These are phyloP conservation scores for Unio delphinus DNA, from an alignment of 2,888 invertebrate genomes.

Conservation along the genomic window DNA sequence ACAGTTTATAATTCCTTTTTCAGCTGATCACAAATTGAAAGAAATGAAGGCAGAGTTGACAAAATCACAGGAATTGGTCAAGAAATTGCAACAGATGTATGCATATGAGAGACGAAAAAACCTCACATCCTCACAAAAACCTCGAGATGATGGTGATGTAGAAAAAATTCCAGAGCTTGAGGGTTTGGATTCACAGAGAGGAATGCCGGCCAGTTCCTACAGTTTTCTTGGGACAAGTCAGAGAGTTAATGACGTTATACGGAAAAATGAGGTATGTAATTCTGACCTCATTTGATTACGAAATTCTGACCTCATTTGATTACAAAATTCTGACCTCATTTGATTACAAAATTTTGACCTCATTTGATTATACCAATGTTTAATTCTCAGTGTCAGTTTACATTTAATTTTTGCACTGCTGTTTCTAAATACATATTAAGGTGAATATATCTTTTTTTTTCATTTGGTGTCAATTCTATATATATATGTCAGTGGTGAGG, in stretches of 20 bases:
- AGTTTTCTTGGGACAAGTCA: constrained; percentile 39
- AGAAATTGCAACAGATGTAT: constrained; percentile 54
- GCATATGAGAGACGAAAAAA: constrained; percentile 45
- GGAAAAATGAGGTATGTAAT: constrained; percentile 57
- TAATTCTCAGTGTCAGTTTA: background rate
- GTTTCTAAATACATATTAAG: background rate
- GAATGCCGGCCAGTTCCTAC: constrained; percentile 32
- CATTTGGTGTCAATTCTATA: no score
- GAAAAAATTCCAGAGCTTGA: constrained; percentile 14
- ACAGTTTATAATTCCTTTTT: background rate
- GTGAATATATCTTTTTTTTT: no score
- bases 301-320: background rate
- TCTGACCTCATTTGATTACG: background rate
- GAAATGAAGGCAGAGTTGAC: constrained; percentile 50
- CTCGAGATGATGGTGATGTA: constrained; percentile 15
- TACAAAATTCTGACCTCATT: background rate
- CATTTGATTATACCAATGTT: background rate
- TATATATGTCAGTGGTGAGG: no score
- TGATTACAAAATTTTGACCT: background rate
- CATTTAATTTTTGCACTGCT: background rate
- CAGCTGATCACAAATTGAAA: constrained; percentile 49
- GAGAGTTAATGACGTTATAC: constrained; percentile 55
- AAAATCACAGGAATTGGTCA: constrained; percentile 50
- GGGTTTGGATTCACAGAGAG: background rate
- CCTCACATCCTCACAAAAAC: constrained; percentile 22